Conservation (phyloP, 1,140 invertebrate species). For the Aphidius ervi region DNA sequence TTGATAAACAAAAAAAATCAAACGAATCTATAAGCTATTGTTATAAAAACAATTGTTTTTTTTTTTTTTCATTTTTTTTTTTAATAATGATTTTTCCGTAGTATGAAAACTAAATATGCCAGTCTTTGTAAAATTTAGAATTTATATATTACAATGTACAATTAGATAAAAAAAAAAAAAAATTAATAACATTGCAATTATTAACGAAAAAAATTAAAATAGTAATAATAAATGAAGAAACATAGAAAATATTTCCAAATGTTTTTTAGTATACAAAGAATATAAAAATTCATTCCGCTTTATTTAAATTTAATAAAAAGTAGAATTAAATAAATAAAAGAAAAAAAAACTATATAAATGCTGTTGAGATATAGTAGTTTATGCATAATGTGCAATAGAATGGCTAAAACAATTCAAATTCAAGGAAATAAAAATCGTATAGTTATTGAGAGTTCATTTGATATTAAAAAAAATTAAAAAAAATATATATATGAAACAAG, state of each 20-base stretch:
- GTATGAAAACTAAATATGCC: too few relatives aligned
- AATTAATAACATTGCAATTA: neutral
- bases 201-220: slow-evolving; percentile 17
- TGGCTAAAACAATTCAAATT: slow-evolving; percentile 7
- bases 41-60: too few relatives aligned
- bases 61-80: too few relatives aligned
- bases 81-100: too few relatives aligned
- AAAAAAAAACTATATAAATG: slow-evolving; percentile 14
- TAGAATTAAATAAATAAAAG: slow-evolving; percentile 23
- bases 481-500: slow-evolving; percentile 26
- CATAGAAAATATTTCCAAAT: slow-evolving; percentile 13
- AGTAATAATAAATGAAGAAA: slow-evolving; percentile 21
- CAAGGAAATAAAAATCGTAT: slow-evolving; percentile 19
- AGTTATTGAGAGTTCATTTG: slow-evolving; percentile 33
- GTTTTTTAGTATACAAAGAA: slow-evolving; percentile 3
- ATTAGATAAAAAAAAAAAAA: too few relatives aligned
- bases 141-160: too few relatives aligned
- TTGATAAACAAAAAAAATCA: too few relatives aligned
- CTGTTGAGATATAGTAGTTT: slow-evolving; percentile 27
- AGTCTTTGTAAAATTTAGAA: too few relatives aligned
- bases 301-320: slow-evolving; percentile 11
- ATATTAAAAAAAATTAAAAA: slow-evolving; percentile 33
- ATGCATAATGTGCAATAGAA: slow-evolving; percentile 20
- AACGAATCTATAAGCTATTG: too few relatives aligned
- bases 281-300: slow-evolving; percentile 22